These are phyloP conservation scores for Malurus splendens DNA, from an alignment of 2,797 vertebrate genomes.

Conservation along the genomic window DNA sequence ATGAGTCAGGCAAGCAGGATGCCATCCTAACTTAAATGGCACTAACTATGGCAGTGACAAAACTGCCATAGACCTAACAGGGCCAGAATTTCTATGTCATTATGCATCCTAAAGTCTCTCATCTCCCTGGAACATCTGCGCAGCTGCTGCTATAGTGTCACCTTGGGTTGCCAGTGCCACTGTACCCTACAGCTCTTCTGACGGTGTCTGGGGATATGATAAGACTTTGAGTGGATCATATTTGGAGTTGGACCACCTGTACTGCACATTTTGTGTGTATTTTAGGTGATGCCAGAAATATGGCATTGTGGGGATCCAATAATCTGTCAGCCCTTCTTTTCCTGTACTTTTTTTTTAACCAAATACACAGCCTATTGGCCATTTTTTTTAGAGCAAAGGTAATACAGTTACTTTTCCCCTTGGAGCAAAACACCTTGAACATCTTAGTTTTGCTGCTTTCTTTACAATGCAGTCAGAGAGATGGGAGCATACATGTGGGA, in stretches of 20 bases:
- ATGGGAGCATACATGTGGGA: background rate
- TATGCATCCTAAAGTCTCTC: rapidly evolving
- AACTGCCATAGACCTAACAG: background rate
- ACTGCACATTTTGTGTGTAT: background rate
- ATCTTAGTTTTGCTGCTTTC: background rate
- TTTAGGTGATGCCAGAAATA: background rate
- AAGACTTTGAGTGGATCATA: background rate
- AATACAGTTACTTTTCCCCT: background rate
- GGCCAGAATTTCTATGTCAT: background rate
- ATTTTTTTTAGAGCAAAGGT: background rate
- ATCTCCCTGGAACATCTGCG: background rate
- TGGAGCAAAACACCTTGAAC: background rate
- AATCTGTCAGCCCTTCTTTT: background rate
- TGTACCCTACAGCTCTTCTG: background rate
- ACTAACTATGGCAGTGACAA: background rate
- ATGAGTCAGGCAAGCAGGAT: background rate
- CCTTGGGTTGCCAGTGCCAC: rapidly evolving
- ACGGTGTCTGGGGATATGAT: background rate
- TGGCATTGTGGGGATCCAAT: background rate
- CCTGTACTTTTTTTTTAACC: too few relatives aligned
- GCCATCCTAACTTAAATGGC: background rate
- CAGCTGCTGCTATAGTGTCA: background rate
- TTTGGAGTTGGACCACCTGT: rapidly evolving
- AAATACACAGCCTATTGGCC: background rate
- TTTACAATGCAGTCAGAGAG: background rate